Percentiles rank a stretch among this genome's conserved stretches.
Evolutionary conservation across 2,888 invertebrate species (phyloP).

Genomic region (Cheilosia vulpina): DNA sequence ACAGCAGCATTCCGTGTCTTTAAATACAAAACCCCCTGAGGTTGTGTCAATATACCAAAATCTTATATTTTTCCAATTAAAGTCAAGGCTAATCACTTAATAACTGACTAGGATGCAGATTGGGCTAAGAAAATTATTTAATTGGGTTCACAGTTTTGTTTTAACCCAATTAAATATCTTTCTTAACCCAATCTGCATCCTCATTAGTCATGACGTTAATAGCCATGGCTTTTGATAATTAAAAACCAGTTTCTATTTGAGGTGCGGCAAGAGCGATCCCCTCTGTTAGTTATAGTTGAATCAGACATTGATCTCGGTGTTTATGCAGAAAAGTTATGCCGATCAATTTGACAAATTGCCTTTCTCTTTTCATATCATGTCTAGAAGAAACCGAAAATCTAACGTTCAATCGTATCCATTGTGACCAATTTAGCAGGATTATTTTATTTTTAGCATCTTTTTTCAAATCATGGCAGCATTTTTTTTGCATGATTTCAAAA

Average conservation of each 20-base stretch:
- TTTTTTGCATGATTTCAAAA: no score
- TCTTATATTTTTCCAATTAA: no score
- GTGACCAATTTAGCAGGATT: no score
- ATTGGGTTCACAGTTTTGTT: no score
- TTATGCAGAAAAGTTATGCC: neutral
- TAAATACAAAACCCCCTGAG: no score
- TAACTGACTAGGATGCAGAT: no score
- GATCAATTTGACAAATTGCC: conserved; percentile 19
- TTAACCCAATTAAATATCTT: neutral
- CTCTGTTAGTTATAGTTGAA: neutral
- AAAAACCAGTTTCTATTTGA: neutral
- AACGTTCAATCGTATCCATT: neutral
- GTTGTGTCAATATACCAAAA: no score
- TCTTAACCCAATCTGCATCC: neutral
- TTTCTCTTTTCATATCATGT: conserved; percentile 3
- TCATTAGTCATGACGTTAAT: neutral
- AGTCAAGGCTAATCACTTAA: no score
- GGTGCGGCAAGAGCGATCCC: conserved; percentile 7
- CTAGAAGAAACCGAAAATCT: neutral
- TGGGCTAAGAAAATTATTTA: no score
- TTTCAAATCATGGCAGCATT: no score
- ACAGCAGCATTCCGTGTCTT: no score
- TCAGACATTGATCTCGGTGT: neutral
- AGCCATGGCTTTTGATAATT: neutral
- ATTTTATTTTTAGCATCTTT: no score